phyloP scores from a whole-genome alignment of 2,888 invertebrate genomes.

The Cantharis rustica region DNA sequence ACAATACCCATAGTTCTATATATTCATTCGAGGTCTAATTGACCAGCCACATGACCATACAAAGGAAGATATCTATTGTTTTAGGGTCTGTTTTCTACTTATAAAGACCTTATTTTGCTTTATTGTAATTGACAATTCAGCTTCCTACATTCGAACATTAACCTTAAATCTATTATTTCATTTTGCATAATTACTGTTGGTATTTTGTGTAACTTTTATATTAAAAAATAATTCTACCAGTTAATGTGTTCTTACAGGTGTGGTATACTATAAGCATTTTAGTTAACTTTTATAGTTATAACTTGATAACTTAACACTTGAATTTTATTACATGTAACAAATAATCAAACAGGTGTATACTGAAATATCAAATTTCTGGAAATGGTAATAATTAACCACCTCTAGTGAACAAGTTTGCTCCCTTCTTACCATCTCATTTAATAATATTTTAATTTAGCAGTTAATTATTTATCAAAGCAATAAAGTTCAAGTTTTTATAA shows the following conservation, averaged over 20 bases:
- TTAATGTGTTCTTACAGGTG: neutral
- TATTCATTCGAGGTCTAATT: constrained; percentile 26
- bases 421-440: no score
- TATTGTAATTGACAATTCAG: neutral
- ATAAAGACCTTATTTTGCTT: constrained; percentile 11
- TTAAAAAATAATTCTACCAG: neutral
- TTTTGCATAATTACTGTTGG: neutral
- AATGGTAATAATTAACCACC: neutral
- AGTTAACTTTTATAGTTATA: no score
- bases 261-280: neutral
- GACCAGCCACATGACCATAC: constrained; percentile 31
- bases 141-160: neutral
- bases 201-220: neutral
- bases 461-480: no score
- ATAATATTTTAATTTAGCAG: no score
- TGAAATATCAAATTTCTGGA: no score
- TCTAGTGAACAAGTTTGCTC: neutral
- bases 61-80: constrained; percentile 30
- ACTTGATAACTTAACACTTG: neutral
- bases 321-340: neutral
- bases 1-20: constrained; percentile 21
- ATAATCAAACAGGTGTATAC: no score
- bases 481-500: no score
- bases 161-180: neutral
- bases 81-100: constrained; percentile 22